A percentile compares a stretch with the other conserved stretches of the same genome.
Evolutionary conservation across 1,140 invertebrate species (phyloP).

Genomic region (fruit fly (Drosophila melanogaster)): Release_6_plus_ISO1_MT NT_033777.3:19313001-19313500

Average conservation of each 20-base stretch:
- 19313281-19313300: slow-evolving; percentile 10
- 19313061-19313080: slow-evolving; percentile 26
- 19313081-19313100: slow-evolving; percentile 50
- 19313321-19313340: slow-evolving; percentile 69
- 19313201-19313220: slow-evolving; percentile 63
- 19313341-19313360: slow-evolving; percentile 74
- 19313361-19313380: slow-evolving; percentile 74
- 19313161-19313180: slow-evolving; percentile 79
- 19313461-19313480: slow-evolving; percentile 73
- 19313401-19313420: too few species aligned
- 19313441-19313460: slow-evolving; percentile 72
- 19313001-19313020: slow-evolving; percentile 21
- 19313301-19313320: slow-evolving; percentile 67
- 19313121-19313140: slow-evolving; percentile 61
- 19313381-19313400: slow-evolving; percentile 43
- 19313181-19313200: slow-evolving; percentile 42
- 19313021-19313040: slow-evolving; percentile 18
- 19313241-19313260: slow-evolving; percentile 35
- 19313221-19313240: slow-evolving; percentile 3
- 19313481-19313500: slow-evolving; percentile 10
- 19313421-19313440: slow-evolving; percentile 28
- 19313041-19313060: slow-evolving; percentile 39
- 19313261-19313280: slow-evolving; percentile 48
- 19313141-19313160: slow-evolving; percentile 58
- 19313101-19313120: slow-evolving; percentile 66